These are phyloP conservation scores for Sminthurides aquaticus DNA, from an alignment of 2,888 invertebrate species.

Conservation along the genomic window DNA sequence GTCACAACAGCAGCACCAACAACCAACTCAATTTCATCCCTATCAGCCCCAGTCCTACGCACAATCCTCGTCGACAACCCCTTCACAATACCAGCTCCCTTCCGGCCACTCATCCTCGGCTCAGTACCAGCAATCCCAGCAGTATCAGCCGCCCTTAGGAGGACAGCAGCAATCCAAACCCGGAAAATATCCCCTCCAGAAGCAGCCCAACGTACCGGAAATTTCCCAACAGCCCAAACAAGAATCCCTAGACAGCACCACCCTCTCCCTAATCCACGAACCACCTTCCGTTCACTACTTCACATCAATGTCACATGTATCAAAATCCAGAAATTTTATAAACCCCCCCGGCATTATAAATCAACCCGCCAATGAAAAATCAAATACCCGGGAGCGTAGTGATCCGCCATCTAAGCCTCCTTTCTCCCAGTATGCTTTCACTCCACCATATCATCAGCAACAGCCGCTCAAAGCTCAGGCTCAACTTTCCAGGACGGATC, in stretches of 20 bases:
- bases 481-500: constrained; percentile 19
- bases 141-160: neutral
- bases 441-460: constrained; percentile 15
- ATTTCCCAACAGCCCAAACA: neutral
- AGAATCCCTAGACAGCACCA: constrained; percentile 3
- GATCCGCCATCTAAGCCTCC: neutral
- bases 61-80: constrained; percentile 4
- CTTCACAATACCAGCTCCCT: neutral
- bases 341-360: no score
- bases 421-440: neutral
- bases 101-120: neutral
- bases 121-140: neutral
- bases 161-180: no score
- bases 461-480: constrained; percentile 16
- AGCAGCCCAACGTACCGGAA: constrained; percentile 5
- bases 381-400: no score
- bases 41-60: constrained; percentile 19
- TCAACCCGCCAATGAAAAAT: no score
- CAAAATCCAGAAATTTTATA: no score
- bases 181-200: constrained; percentile 2
- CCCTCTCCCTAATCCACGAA: constrained; percentile 3
- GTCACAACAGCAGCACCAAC: constrained; percentile 9
- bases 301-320: neutral
- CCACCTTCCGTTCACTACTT: constrained; percentile 1
- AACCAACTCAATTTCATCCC: constrained; percentile 1